Evolutionary conservation across 2,888 invertebrate genomes (phyloP).

Genomic region (Lasioglossum lativentre): DNA sequence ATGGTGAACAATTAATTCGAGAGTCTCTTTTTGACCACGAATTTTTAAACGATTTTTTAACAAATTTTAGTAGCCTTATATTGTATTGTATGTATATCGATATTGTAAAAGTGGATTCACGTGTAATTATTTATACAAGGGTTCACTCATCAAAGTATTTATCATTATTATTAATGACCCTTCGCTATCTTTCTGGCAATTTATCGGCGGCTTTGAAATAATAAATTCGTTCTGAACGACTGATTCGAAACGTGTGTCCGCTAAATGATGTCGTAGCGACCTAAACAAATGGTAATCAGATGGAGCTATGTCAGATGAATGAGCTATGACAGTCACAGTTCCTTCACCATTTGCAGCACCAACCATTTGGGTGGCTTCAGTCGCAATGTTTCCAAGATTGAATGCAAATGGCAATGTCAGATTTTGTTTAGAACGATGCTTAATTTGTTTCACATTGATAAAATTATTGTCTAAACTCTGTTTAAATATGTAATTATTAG

Average conservation of each 20-base stretch:
- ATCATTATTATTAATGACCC: background rate
- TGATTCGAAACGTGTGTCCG: background rate
- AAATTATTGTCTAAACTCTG: background rate
- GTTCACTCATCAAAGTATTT: background rate
- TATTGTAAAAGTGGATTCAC: background rate
- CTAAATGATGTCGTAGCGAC: background rate
- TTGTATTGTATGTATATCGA: background rate
- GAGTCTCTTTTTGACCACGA: too few species aligned
- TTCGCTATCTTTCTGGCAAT: background rate
- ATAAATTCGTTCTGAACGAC: background rate
- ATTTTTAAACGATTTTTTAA: background rate
- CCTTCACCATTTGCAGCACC: background rate
- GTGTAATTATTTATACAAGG: background rate
- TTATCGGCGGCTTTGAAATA: background rate
- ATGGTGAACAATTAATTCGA: too few species aligned
- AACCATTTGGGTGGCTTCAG: background rate
- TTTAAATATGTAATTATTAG: background rate
- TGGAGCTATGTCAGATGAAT: background rate
- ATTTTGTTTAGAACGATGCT: background rate
- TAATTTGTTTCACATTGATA: background rate
- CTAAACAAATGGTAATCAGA: conserved; percentile 2
- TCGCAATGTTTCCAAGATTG: background rate
- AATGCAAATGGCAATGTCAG: background rate
- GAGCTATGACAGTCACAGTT: background rate
- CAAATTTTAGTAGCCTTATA: background rate